Evolutionary conservation across 2,888 invertebrate species (phyloP).

Genomic region (Camptogramma bilineatum): DNA sequence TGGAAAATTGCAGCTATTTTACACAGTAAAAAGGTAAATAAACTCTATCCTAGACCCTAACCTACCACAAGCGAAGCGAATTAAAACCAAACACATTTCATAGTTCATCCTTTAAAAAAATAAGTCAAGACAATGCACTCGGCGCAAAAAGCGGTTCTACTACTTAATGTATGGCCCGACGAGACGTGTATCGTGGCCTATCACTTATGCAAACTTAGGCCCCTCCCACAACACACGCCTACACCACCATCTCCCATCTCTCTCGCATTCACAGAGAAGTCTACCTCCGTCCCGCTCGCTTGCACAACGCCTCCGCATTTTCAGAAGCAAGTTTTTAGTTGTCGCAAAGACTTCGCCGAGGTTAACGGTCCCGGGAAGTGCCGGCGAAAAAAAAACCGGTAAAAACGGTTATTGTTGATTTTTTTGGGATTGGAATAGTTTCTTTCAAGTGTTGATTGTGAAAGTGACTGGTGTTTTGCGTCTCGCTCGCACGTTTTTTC

Average conservation of each 20-base stretch:
- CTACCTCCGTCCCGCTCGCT: slow-evolving; percentile 61
- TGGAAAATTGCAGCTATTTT: slow-evolving; percentile 10
- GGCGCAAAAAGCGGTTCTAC: slow-evolving; percentile 62
- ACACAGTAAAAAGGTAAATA: slow-evolving; percentile 23
- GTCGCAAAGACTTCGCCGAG: slow-evolving; percentile 71
- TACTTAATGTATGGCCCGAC: slow-evolving; percentile 68
- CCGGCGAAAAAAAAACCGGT: slow-evolving; percentile 54
- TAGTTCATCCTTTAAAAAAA: slow-evolving; percentile 70
- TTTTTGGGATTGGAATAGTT: slow-evolving; percentile 36
- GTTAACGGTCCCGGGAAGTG: slow-evolving; percentile 61
- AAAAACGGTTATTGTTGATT: slow-evolving; percentile 47
- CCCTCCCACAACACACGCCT: slow-evolving; percentile 72
- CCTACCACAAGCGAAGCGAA: slow-evolving; percentile 66
- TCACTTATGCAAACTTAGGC: slow-evolving; percentile 78
- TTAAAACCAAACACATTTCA: slow-evolving; percentile 64
- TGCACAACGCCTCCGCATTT: slow-evolving; percentile 77
- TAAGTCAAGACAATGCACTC: slow-evolving; percentile 75
- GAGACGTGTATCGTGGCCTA: slow-evolving; percentile 53
- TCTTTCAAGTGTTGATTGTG: slow-evolving; percentile 36
- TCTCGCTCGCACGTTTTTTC: slow-evolving; percentile 39
- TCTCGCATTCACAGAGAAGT: slow-evolving; percentile 42
- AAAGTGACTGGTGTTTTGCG: slow-evolving; percentile 42
- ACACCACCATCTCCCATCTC: slow-evolving; percentile 56
- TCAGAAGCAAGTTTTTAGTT: slow-evolving; percentile 80
- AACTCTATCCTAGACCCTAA: slow-evolving; percentile 55